A percentile compares a stretch with the other conserved stretches of the same genome.
Evolutionary conservation across 2,797 vertebrate genomes (phyloP).

Genomic region (Enteromius unitaeniatus): DNA sequence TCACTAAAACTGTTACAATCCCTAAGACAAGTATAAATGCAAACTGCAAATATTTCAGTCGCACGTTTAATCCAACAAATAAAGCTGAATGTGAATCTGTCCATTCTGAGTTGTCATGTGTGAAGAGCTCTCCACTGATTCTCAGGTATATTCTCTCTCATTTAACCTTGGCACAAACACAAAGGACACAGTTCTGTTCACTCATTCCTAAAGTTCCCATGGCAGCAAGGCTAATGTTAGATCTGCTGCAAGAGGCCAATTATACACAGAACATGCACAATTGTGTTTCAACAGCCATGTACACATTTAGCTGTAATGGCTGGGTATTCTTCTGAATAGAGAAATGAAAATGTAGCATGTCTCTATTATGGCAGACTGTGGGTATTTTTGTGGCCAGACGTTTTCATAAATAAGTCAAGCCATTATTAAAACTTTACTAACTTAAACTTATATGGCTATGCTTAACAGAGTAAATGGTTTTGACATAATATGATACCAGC

Average conservation of each 20-base stretch:
- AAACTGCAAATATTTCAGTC: not conserved
- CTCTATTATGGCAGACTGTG: not conserved
- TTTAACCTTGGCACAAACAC: conserved; percentile 67
- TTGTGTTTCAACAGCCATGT: not conserved
- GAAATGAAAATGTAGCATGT: not conserved
- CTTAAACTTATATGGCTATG: not conserved
- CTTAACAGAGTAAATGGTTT: not conserved
- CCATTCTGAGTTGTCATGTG: conserved; percentile 63
- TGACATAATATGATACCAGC: not conserved
- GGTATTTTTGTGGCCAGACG: not conserved
- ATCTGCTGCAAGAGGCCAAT: conserved; percentile 31
- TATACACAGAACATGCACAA: conserved; percentile 35
- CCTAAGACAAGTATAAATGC: not conserved
- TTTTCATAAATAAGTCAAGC: not conserved
- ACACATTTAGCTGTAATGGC: conserved; percentile 12
- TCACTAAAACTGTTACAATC: not conserved
- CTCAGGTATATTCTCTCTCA: conserved; percentile 81
- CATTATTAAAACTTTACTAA: not conserved
- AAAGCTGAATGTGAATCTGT: conserved; percentile 49
- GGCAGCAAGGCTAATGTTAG: conserved; percentile 42
- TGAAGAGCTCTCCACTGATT: conserved; percentile 70
- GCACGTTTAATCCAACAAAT: conserved; percentile 22
- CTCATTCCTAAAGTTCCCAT: conserved; percentile 54
- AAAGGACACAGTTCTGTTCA: conserved; percentile 43
- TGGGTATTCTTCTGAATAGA: not conserved